Base-by-base conservation (phyloP, 2,888 invertebrate species). In the Oscheius sp. region DNA sequence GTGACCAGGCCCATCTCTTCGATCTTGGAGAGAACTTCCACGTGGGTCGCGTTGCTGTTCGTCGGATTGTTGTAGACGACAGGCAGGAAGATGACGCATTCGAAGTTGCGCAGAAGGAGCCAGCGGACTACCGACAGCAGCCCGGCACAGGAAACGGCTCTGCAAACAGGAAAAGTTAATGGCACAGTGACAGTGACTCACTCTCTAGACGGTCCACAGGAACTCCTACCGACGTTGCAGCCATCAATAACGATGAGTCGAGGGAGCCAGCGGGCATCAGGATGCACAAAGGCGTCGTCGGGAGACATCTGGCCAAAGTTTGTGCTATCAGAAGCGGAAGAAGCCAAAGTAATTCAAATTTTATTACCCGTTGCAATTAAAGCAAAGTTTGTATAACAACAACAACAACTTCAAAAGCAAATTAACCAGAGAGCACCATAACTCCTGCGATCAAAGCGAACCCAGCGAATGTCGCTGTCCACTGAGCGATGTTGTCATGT, bases 181-280 rank as follows among this genome's bases (percentile, higher is more conserved):
- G 21, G 0, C 21, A 21, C 21, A 21, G 21, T 21, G 48, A 9
- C 9, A 35, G 48, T 50, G 51, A 70, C 80, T 59, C 33, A 84
- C 84, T 81, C 80, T 79, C 85, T 72, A n/a, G 77, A 70, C n/a
- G 75, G 75, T 57, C 85, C 84, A 48, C 84, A 83, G n/a, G 84
- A 78, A 60, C 81, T 80, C 58, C 85, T 72, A 21, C 83, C 83
- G 63, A 85, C 77, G 74, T 85, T 85, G 70, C 85, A 85, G 11
- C 84, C 85, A 65, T 85, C 85, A 58, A 85, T 81, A 74, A 85
- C 85, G 47, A 85, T 63, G 11, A 84, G 82, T 13, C 85, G 77
- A 10, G 76, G 78, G 33, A 84, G 71, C 71, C 78, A 76, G 21
- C 79, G 75, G 73, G 77, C 71, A 66, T 66, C 47, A 48, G 81